Base-by-base conservation (phyloP, 2,888 invertebrate species). In the Drosophila mercatorum region DNA sequence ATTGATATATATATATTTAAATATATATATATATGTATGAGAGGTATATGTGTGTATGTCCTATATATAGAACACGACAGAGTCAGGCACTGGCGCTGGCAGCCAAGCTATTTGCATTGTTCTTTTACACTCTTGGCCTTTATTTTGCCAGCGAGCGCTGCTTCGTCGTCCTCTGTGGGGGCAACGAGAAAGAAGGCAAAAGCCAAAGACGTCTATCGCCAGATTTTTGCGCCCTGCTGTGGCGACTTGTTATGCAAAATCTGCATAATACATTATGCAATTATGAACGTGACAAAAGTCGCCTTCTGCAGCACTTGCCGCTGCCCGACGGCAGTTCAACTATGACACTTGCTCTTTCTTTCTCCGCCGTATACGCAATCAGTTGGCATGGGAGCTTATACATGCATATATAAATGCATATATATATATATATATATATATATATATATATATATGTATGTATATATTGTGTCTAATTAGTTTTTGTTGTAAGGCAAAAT, bases 261-360 rank as follows among this genome's bases (percentile, higher is more conserved):
- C 85, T 84, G 83, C 83, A 84, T 84, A 84, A 84, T 88, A 84
- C 83, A 84, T 84, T 84, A 86, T 84, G 84, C 87, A 84, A 84
- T 84, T 84, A 84, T 84, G 84, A 83, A 81, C 87, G 83, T 88
- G 89, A 84, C 87, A 84, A 81, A 86, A 75, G 72, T 82, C 68
- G 47, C 59, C 68, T 64, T 52, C 41, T 61, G 10, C 22, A 43
- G 38, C 52, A 49, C 40, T 49, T 41, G 34, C 52, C 34, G 67
- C 67, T 68, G 47, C 28, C n/a, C 55, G 22, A 34, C 47, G 28
- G 55, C 17, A 40, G 17, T 8, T 49, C 36, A 41, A 10, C 40
- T 22, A 3, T 28, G 41, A 68, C 36, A 49, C 41, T 28, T 47
- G 36, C 28, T 36, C 40, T 49, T 56, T 41, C 44, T 22, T 57